phyloP scores from a whole-genome alignment of 2,113 vertebrate species.

The Alethe castanea region DNA sequence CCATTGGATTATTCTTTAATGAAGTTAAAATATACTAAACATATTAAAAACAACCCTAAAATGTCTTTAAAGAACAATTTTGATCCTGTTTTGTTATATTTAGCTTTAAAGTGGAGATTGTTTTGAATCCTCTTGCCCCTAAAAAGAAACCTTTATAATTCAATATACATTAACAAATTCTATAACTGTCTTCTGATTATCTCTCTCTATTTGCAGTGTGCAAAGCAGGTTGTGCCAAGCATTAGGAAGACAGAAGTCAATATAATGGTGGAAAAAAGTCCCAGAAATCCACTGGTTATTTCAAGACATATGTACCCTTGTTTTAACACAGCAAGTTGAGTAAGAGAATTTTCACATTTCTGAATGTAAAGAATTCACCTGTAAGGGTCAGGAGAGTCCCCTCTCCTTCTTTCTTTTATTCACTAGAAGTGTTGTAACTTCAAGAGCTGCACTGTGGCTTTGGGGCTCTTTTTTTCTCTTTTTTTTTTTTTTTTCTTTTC shows the following conservation, averaged over 20 bases:
- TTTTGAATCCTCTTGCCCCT: not conserved
- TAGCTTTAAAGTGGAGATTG: not conserved
- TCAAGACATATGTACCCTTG: not conserved
- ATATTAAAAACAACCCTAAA: not conserved
- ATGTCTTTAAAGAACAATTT: not conserved
- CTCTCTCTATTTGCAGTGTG: not conserved
- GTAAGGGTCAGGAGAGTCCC: not conserved
- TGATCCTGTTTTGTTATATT: not conserved
- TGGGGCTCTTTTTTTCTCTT: not conserved
- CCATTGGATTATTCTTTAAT: not conserved
- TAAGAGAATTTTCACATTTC: not conserved
- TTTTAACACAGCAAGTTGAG: not conserved
- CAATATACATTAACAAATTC: not conserved
- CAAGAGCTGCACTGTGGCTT: conserved; percentile 17
- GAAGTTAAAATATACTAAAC: not conserved
- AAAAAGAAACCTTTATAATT: not conserved
- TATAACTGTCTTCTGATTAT: not conserved
- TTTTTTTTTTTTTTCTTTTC: not conserved
- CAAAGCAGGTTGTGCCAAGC: not conserved
- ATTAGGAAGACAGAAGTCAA: not conserved
- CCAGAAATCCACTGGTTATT: not conserved
- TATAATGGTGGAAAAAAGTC: not conserved
- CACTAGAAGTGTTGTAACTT: not conserved
- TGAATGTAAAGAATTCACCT: not conserved
- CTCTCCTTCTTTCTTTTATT: not conserved